Evolutionary conservation across 2,888 invertebrate genomes (phyloP), one percentile per base, ranked within the genome.

Genomic region (Halictus ligatus): DNA sequence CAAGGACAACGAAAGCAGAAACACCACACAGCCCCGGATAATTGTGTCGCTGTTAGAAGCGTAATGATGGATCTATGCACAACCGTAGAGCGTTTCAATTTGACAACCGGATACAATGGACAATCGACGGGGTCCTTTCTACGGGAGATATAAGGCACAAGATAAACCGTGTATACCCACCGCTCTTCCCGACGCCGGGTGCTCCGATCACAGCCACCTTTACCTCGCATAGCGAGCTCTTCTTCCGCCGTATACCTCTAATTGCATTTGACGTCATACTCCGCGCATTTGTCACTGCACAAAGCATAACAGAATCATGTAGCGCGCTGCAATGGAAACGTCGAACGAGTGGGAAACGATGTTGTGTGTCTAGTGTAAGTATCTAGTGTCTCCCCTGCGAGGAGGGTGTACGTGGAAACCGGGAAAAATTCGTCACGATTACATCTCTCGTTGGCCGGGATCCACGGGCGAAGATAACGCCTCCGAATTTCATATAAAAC

Each of bases 191-290:
- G 89, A 99, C 98, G 88, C 98, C 97, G 25, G 98, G 98, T 82
- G 98, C 98, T 81, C 99, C 99, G 90, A 98, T 96, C 91, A 99
- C 98, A 69, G 98, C 98, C 92, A 99, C 97, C 96, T 98, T 98
- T 90, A 98, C 98, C 96, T 98, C 98, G 86, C 98, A 97, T 88
- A 98, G 96, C 91, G 98, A 97, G 72, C 98, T 98, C 95, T 98
- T 98, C 96, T 98, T 98, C 92, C 98, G 97, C 91, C 98, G 96
- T 91, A 98, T 98, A 75, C 98, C 98, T 93, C 98, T 97, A 91
- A 98, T 97, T 92, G 98, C 95, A 93, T 96, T 96, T 78, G 96
- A 95, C 93, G 95, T 96, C 96, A 96, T 96, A 88, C 90, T 93
- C 85, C 89, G 88, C 81, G 91, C 94, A 94, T 94, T 91, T 91